Conservation (phyloP, 30 jellyfish, hydroid and myxozoan species). For the Hydractinia echinata region DNA sequence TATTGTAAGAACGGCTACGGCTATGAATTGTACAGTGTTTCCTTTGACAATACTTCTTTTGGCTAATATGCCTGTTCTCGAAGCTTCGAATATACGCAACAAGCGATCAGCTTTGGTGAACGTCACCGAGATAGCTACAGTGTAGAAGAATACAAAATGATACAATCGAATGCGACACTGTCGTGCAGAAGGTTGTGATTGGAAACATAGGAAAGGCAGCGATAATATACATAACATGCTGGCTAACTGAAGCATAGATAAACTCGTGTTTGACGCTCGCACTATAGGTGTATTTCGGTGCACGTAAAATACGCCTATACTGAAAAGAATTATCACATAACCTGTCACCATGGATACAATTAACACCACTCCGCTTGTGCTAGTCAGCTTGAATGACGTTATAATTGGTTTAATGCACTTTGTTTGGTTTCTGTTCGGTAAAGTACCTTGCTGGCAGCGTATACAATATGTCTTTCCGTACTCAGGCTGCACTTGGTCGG, state of each 20-base stretch:
- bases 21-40: conserved; percentile 71
- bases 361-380: conserved; percentile 46
- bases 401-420: conserved; percentile 56
- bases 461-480: conserved; percentile 47
- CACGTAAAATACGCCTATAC: conserved; percentile 28
- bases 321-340: conserved; percentile 13
- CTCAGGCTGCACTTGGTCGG: conserved; percentile 51
- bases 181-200: not conserved
- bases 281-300: conserved; percentile 84
- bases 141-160: conserved; percentile 71
- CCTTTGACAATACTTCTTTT: conserved; percentile 63
- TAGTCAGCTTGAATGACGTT: conserved; percentile 17
- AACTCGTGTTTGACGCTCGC: conserved; percentile 76
- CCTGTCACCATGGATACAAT: conserved; percentile 33
- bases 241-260: conserved; percentile 70
- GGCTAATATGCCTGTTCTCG: conserved; percentile 67
- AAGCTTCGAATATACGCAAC: conserved; percentile 84
- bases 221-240: conserved; percentile 52
- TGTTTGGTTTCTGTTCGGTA: conserved; percentile 63
- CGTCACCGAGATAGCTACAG: conserved; percentile 89
- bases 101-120: conserved; percentile 96
- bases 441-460: conserved; percentile 42
- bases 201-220: conserved; percentile 50
- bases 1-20: conserved; percentile 68
- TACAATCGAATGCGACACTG: conserved; percentile 49